Conservation (phyloP, 1,140 invertebrate species). For the Nymphalis io region DNA sequence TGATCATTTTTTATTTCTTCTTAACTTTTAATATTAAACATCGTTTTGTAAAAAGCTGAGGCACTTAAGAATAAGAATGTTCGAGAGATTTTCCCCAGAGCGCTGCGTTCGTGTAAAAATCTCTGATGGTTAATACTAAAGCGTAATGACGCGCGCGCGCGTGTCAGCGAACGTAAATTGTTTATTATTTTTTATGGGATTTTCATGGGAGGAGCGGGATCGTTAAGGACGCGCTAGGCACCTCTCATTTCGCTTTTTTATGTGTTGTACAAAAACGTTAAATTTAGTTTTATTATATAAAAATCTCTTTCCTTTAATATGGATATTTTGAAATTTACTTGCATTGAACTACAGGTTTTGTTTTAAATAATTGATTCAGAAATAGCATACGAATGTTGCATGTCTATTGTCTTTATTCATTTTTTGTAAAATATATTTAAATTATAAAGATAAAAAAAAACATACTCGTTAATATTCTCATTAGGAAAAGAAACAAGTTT, state of each 20-base stretch:
- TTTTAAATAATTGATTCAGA: background rate
- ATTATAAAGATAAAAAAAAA: no score
- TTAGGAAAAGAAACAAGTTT: no score
- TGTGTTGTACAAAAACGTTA: slow-evolving; percentile 4
- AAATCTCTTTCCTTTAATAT: background rate
- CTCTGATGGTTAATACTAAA: slow-evolving; percentile 57
- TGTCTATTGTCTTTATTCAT: background rate
- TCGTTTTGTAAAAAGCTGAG: background rate
- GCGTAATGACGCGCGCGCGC: slow-evolving; percentile 63
- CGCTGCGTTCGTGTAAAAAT: slow-evolving; percentile 59
- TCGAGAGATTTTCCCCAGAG: slow-evolving; percentile 29
- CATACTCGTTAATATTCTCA: no score
- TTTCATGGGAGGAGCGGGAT: slow-evolving; percentile 59
- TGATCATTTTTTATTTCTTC: no score
- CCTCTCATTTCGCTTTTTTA: slow-evolving; percentile 29
- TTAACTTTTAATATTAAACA: background rate
- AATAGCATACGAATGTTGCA: background rate
- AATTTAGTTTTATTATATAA: slow-evolving; percentile 8
- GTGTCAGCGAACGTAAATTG: slow-evolving; percentile 77
- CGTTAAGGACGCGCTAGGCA: slow-evolving; percentile 45
- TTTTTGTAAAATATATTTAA: no score
- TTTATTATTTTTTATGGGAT: slow-evolving; percentile 79
- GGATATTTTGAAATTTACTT: background rate
- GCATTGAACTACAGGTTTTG: background rate
- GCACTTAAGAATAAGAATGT: slow-evolving; percentile 2